Base-by-base conservation (phyloP, 2,113 vertebrate species). In the Azemiops feae region DNA sequence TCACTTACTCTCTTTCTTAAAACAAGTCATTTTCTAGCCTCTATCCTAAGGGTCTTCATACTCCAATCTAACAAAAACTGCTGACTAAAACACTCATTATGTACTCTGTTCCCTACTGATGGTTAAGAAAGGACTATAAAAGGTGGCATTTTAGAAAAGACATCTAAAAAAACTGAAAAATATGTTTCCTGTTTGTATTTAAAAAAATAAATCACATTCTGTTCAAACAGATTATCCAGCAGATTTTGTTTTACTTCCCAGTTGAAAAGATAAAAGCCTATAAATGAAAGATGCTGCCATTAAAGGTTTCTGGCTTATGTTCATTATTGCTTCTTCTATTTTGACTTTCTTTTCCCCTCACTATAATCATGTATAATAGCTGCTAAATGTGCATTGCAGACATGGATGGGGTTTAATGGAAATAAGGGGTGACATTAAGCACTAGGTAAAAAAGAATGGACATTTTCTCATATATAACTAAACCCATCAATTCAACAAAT, bases 401-500 rank as follows among this genome's bases (percentile, higher is more conserved):
- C 91, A 90, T 22, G 87, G 52, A 39, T 91, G 53, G 34, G 25
- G 30, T 16, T 54, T 92, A 87, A 93, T 74, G 92, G 58, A 92
- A 94, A 86, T 85, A 85, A 92, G 57, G 69, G 89, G 0, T 89
- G 22, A 91, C 87, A 92, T 91, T 92, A 30, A 93, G 85, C 52
- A 20, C 92, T 87, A 87, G 34, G 86, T 87, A 86, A 89, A 58
- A 43, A 93, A 0, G 92, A 43, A 89, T 88, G 88, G 69, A 64
- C 25, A 90, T 4, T 60, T 89, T 16, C 86, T 25, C 22, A 1
- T 14, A 4, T 89, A 88, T 94, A 95, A 96, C 54, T 58, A 86
- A 94, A 93, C 89, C 64, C 90, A 95, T 94, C 91, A 23, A 53
- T 88, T 52, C 88, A 95, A 89, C 1, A 94, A 60, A 85, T 90